A percentile compares a stretch with the other conserved stretches of the same genome.
These are phyloP conservation scores for Anser cygnoides DNA, from an alignment of 2,113 vertebrate species.

Conservation along the genomic window DNA sequence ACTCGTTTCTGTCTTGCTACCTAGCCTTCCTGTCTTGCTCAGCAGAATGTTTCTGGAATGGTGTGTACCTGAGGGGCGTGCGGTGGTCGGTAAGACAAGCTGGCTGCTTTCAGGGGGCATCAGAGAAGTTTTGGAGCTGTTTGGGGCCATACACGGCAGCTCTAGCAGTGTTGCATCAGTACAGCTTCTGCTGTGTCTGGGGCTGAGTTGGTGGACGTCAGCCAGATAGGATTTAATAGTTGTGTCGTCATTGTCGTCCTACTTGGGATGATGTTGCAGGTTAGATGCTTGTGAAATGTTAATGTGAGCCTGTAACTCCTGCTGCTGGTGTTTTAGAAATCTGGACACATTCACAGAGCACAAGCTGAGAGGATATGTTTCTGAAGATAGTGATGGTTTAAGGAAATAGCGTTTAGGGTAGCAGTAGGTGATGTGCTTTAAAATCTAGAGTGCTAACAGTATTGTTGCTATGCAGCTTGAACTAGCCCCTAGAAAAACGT, in stretches of 20 bases:
- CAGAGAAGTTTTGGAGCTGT: background rate
- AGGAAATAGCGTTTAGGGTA: background rate
- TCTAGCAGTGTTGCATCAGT: background rate
- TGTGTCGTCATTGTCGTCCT: constrained; percentile 40
- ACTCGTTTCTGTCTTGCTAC: background rate
- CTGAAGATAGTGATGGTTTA: background rate
- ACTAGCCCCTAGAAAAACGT: background rate
- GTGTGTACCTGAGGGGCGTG: background rate
- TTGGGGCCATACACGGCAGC: background rate
- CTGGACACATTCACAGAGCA: background rate
- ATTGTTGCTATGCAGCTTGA: constrained; percentile 9
- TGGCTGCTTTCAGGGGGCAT: background rate
- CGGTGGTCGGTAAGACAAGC: background rate
- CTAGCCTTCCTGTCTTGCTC: background rate
- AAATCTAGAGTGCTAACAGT: background rate
- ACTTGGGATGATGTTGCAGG: constrained; percentile 55
- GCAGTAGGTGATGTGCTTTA: background rate
- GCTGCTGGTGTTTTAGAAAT: background rate
- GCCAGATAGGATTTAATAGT: constrained; percentile 35
- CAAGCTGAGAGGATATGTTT: background rate
- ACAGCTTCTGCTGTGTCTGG: background rate
- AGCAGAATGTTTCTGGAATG: background rate
- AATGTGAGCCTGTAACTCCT: background rate
- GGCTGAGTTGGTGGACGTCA: background rate
- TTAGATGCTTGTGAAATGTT: constrained; percentile 47